These are phyloP conservation scores for Drosophila ironensis DNA, from an alignment of 1,140 invertebrate species.

Conservation along the genomic window DNA sequence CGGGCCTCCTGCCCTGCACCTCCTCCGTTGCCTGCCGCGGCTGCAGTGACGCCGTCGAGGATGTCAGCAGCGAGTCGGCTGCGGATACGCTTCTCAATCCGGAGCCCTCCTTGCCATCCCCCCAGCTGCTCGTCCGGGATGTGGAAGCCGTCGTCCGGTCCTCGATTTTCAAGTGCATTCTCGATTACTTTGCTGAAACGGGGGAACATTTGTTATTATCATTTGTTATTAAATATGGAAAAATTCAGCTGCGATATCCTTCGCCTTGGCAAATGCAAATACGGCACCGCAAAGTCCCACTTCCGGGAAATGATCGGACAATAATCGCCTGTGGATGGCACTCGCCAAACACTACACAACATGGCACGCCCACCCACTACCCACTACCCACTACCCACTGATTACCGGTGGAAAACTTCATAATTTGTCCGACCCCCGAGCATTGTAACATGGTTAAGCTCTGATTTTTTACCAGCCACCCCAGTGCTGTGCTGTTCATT, in stretches of 20 bases:
- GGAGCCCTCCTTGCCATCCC: constrained; percentile 16
- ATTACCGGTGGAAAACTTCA: constrained; percentile 33
- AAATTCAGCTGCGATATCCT: not conserved
- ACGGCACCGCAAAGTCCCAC: not conserved
- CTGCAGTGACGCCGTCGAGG: constrained; percentile 51
- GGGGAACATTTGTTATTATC: not conserved
- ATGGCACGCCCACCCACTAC: not conserved
- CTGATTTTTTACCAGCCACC: constrained; percentile 41
- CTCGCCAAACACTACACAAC: constrained; percentile 2
- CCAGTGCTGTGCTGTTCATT: constrained; percentile 54
- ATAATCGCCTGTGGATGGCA: constrained; percentile 17
- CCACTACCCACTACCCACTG: not conserved
- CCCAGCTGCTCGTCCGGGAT: constrained; percentile 15
- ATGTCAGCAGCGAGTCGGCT: constrained; percentile 37
- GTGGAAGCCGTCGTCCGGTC: constrained; percentile 12
- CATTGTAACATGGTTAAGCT: constrained; percentile 53
- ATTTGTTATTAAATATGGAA: too few species aligned
- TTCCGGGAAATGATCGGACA: not conserved
- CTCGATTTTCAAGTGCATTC: constrained; percentile 14
- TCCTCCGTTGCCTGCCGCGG: not conserved
- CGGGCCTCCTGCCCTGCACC: not conserved
- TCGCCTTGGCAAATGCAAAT: not conserved
- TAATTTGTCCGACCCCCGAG: constrained; percentile 29
- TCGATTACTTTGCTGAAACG: not conserved
- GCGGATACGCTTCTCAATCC: constrained; percentile 15